Evolutionary conservation across 2,888 invertebrate species (phyloP), one percentile per base, ranked within the genome.

Genomic region (Dioctria rufipes): DNA sequence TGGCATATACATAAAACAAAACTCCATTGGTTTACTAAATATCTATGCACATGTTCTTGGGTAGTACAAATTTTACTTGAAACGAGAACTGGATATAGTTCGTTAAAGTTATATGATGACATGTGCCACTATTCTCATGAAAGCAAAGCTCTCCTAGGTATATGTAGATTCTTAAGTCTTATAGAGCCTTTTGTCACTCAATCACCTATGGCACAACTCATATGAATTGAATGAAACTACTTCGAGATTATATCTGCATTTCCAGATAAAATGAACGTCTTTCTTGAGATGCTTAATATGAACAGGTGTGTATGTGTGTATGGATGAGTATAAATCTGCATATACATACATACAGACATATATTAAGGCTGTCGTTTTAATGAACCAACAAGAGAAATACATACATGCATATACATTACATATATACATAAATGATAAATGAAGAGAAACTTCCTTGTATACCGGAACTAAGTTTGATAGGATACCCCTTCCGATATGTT

Each of bases 51-150:
- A 25, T n/a, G n/a, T n/a, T n/a, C n/a, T n/a, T n/a, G n/a, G 25
- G 25, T 25, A 25, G 25, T 25, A 25, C 25, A 25, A 25, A 25
- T 25, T 25, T 25, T 25, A 25, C 25, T 25, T 25, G 25, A 25
- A 25, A 25, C 1, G 25, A 25, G 25, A 25, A 25, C 25, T 25
- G 25, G 25, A 25, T 25, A 25, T 25, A 25, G 25, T 25, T 25
- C 25, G 25, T 25, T 25, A 25, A 25, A 25, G n/a, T 51, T 43
- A 43, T n/a, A 51, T 37, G 13, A 69, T 69, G 51, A 51, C 69
- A 69, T 69, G 69, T 69, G 69, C 51, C 9, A 49, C 37, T 37
- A 51, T 69, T 69, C 69, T 51, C 69, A 69, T 69, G 69, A 69
- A 51, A 69, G 69, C 8, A 37, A 39, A 11, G 49, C 51, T 37